A percentile compares a stretch with the other conserved stretches of the same genome.
These are phyloP conservation scores for Molossus molossus DNA, from an alignment of 2,797 vertebrate genomes.

Conservation along the genomic window DNA sequence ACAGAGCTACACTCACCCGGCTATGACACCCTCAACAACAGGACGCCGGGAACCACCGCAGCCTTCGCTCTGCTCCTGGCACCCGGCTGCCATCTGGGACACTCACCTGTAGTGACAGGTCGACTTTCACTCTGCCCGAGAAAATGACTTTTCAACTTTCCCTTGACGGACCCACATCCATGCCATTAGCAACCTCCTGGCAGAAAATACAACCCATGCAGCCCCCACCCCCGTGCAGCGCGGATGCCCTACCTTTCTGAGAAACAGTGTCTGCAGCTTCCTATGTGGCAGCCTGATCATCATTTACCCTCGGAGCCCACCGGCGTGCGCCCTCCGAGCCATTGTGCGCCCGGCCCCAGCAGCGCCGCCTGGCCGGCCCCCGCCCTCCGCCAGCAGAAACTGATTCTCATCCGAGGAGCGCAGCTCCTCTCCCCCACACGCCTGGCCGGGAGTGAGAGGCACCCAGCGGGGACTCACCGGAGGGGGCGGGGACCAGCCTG, in stretches of 20 bases:
- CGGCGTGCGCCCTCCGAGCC: conserved; percentile 13
- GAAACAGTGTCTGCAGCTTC: conserved; percentile 86
- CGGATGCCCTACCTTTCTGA: conserved; percentile 86
- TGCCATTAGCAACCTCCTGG: rapidly evolving
- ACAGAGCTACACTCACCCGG: no score
- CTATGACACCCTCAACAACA: no score
- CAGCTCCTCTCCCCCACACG: no score
- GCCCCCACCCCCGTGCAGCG: rapidly evolving
- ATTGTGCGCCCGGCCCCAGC: conserved; percentile 9
- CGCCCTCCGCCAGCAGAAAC: no score
- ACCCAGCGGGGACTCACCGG: background rate
- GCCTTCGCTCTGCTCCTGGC: no score
- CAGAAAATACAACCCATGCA: rapidly evolving
- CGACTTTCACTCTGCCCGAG: no score
- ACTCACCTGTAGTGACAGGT: no score
- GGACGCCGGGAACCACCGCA: no score
- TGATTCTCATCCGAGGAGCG: background rate
- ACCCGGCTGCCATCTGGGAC: no score
- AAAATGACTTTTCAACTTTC: background rate
- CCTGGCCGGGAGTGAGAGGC: background rate
- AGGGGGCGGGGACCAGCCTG: background rate
- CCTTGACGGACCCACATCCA: background rate
- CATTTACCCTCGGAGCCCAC: conserved; percentile 6
- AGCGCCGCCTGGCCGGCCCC: no score
- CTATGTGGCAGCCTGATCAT: conserved; percentile 86